Conservation (phyloP, 2,888 invertebrate species). For the Sisyra terminalis region DNA sequence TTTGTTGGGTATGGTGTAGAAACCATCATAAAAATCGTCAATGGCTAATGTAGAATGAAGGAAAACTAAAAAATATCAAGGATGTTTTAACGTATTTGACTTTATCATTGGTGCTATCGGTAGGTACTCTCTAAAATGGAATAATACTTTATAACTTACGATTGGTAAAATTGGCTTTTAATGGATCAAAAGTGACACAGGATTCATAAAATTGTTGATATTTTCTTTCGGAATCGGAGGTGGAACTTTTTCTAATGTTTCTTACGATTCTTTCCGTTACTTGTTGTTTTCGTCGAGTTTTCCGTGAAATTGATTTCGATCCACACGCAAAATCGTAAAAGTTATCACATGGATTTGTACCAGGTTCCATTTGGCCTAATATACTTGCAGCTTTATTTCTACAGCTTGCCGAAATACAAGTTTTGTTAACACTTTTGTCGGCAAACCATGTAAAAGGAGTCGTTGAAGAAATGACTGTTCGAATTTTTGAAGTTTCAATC, state of each 20-base stretch:
- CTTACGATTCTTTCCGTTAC: no score
- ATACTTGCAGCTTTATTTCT: constrained; percentile 15
- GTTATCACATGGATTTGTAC: constrained; percentile 16
- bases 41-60: no score
- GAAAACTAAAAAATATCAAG: no score
- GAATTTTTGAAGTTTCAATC: background rate
- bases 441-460: background rate
- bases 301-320: no score
- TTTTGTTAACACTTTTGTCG: background rate
- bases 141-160: constrained; percentile 14
- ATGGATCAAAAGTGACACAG: constrained; percentile 16
- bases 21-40: no score
- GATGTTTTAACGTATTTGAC: no score
- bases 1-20: no score
- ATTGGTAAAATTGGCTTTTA: constrained; percentile 14
- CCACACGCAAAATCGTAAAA: constrained; percentile 20
- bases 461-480: background rate
- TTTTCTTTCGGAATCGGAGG: constrained; percentile 10
- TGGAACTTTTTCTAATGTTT: background rate
- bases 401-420: background rate
- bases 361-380: constrained; percentile 17
- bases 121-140: background rate
- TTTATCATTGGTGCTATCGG: no score
- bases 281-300: no score
- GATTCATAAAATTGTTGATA: constrained; percentile 16